These are phyloP conservation scores for Crotalus horridus DNA, from an alignment of 2,113 vertebrate genomes.

Conservation along the genomic window DNA sequence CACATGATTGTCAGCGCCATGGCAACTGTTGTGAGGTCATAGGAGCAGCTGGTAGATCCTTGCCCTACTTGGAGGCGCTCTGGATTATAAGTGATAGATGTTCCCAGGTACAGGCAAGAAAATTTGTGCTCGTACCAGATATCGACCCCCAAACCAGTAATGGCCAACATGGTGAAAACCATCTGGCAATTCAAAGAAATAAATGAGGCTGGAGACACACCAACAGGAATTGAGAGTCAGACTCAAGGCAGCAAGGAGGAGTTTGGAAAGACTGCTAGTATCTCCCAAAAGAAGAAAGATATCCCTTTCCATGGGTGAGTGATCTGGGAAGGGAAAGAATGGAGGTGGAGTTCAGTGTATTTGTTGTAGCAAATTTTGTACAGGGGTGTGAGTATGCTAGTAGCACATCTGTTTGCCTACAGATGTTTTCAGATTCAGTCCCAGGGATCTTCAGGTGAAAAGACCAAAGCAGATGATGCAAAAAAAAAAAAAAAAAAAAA, in stretches of 20 bases:
- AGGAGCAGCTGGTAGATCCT: not conserved
- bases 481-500: not conserved
- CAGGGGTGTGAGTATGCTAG: not conserved
- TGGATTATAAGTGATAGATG: slow-evolving; percentile 11
- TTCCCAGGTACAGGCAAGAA: not conserved
- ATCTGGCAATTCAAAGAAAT: slow-evolving; percentile 70
- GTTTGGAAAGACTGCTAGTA: slow-evolving; percentile 26
- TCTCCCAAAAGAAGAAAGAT: slow-evolving; percentile 62
- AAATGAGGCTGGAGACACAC: slow-evolving; percentile 61
- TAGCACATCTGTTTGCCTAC: not conserved
- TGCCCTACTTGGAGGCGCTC: not conserved
- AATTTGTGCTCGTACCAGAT: not conserved
- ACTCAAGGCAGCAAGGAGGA: slow-evolving; percentile 47
- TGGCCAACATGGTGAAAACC: slow-evolving; percentile 63
- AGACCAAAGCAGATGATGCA: not conserved
- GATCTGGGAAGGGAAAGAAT: slow-evolving; percentile 2
- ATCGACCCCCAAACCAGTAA: not conserved
- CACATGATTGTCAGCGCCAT: not conserved
- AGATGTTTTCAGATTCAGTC: not conserved
- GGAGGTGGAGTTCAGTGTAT: not conserved
- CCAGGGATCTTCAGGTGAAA: not conserved
- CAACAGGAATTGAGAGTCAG: slow-evolving; percentile 34
- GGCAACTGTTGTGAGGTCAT: slow-evolving; percentile 25
- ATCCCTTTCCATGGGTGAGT: slow-evolving; percentile 66
- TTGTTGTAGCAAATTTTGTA: not conserved